phyloP scores from a whole-genome alignment of 2,888 invertebrate species.

The Lepas anatifera region DNA sequence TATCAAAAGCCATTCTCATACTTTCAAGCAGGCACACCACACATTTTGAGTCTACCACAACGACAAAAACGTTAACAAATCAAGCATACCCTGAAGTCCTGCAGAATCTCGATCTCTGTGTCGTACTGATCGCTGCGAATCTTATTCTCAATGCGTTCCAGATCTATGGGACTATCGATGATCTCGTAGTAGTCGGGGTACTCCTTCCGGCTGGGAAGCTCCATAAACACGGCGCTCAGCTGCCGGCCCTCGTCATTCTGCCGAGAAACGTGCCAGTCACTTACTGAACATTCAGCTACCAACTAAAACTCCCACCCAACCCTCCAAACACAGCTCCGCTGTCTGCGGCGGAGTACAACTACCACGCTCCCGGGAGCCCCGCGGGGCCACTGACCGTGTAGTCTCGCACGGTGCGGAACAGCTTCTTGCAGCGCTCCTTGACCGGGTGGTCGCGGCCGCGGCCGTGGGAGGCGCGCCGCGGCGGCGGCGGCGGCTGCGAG shows the following conservation, averaged over 20 bases:
- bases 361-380: too few relatives aligned
- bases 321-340: too few relatives aligned
- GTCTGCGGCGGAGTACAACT: too few relatives aligned
- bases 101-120: conserved; percentile 45
- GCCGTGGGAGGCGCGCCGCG: background rate
- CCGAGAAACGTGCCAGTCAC: too few relatives aligned
- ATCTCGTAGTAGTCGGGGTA: conserved; percentile 94
- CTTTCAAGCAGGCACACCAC: too few relatives aligned
- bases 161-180: conserved; percentile 86
- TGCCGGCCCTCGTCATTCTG: conserved; percentile 47
- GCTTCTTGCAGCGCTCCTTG: conserved; percentile 39
- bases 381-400: conserved; percentile 32
- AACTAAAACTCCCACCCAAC: too few relatives aligned
- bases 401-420: conserved; percentile 63
- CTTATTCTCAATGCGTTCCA: conserved; percentile 82
- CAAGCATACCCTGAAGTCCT: conserved; percentile 43
- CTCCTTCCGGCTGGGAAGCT: conserved; percentile 85
- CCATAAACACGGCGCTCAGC: conserved; percentile 86
- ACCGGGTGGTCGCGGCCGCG: conserved; percentile 15
- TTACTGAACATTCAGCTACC: too few relatives aligned
- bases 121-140: conserved; percentile 59
- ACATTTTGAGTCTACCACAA: conserved; percentile 28
- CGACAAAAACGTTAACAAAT: too few relatives aligned
- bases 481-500: background rate
- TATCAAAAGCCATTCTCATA: too few relatives aligned